Evolutionary conservation across 2,888 invertebrate species (phyloP).

Genomic region (Scaptomyza cyrtandrae): DNA sequence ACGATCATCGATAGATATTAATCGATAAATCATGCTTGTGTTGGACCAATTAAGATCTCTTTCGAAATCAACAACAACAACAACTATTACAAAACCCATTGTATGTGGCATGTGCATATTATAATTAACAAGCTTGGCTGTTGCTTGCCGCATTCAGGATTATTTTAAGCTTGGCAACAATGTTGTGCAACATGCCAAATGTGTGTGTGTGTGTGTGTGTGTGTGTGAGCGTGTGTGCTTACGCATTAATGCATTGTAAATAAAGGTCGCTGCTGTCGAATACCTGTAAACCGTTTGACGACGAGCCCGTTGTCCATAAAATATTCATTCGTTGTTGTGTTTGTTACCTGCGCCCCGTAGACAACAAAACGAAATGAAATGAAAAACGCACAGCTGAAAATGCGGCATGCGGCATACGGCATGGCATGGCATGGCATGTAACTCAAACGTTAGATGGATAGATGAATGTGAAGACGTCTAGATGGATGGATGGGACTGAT

Average conservation of each 20-base stretch:
- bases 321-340: conserved; percentile 42
- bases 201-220: no score
- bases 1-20: no score
- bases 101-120: neutral
- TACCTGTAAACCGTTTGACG: conserved; percentile 51
- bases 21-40: neutral
- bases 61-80: no score
- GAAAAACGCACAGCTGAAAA: conserved; percentile 36
- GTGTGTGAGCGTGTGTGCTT: conserved; percentile 11
- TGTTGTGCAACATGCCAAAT: conserved; percentile 35
- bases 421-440: conserved; percentile 38
- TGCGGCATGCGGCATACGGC: no score
- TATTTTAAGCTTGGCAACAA: conserved; percentile 20
- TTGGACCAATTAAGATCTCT: neutral
- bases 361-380: no score
- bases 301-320: conserved; percentile 44
- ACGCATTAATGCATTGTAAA: conserved; percentile 31
- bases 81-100: neutral
- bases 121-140: conserved; percentile 2
- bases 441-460: conserved; percentile 22
- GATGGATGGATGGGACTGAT: conserved; percentile 32
- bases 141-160: neutral
- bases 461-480: conserved; percentile 3
- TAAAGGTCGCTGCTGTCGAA: conserved; percentile 28
- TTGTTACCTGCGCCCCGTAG: conserved; percentile 36